Base-by-base conservation (phyloP, 2,113 vertebrate species). In the Nycticorax nycticorax region DNA sequence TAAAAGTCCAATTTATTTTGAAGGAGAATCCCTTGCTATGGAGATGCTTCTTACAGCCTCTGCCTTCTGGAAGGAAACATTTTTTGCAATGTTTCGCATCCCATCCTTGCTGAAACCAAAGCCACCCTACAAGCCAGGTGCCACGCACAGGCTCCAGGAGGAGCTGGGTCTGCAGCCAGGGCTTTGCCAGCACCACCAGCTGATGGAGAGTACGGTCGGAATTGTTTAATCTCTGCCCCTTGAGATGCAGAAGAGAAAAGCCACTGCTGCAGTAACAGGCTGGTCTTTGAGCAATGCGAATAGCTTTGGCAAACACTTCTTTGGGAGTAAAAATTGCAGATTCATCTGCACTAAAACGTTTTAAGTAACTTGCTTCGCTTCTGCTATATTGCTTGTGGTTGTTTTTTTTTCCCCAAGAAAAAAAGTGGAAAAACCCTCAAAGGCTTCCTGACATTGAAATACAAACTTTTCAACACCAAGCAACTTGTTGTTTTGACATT, bases 121-220 rank as follows among this genome's bases (percentile, higher is more conserved):
- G 17, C 14, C 47, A 60, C 50, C 16, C 43, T 35, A 32, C 35
- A 33, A 18, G 1, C 5, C 10, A 2, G 67, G 9, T 47, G 33
- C 12, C 30, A 13, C 10, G 22, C 1, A 0, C 2, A n/a, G 63
- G 56, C 20, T 59, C n/a, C 71, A 59, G 35, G 26, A 68, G 16
- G 50, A 45, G 24, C 2, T 27, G n/a, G 10, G 7, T 37, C 57
- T 79, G 19, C 39, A 57, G 43, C 37, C 81, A 35, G 27, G 55
- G 45, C 35, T 80, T 57, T 66, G 35, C 33, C 47, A 53, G 5
- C 48, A 43, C 18, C 41, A 24, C 13, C 20, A 62, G 27, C 20
- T 53, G 39, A 23, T 9, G 50, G 32, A 87, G 4, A 72, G 7
- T 18, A 6, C 0, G 0, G 12, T 2, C 14, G 53, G 41, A 53